A percentile compares a stretch with the other conserved stretches of the same genome.
Evolutionary conservation across 2,113 vertebrate species (phyloP).

Genomic region (Orthonyx spaldingii): DNA sequence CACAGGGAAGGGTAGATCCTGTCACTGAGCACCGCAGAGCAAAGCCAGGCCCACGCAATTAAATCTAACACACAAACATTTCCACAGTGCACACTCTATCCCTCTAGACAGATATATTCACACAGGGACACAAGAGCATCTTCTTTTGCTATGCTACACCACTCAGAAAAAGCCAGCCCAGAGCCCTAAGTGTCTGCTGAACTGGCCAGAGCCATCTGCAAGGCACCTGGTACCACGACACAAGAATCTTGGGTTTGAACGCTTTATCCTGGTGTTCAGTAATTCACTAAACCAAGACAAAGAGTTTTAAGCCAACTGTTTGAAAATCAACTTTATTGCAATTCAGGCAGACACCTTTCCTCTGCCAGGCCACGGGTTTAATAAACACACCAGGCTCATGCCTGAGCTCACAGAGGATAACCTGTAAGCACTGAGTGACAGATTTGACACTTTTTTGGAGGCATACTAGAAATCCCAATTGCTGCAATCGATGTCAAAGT

Average conservation of each 20-base stretch:
- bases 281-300: constrained; percentile 1
- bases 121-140: not conserved
- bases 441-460: constrained; percentile 25
- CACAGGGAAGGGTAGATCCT: not conserved
- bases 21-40: not conserved
- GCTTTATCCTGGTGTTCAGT: not conserved
- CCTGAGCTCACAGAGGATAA: constrained; percentile 35
- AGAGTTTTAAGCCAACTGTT: not conserved
- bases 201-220: not conserved
- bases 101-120: not conserved
- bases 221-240: not conserved
- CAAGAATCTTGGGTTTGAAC: not conserved
- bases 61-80: not conserved
- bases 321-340: not conserved
- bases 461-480: constrained; percentile 22
- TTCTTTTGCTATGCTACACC: not conserved
- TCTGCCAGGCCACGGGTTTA: not conserved
- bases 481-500: not conserved
- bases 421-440: constrained; percentile 32
- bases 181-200: not conserved
- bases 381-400: constrained; percentile 28
- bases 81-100: not conserved
- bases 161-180: not conserved
- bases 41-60: accelerated
- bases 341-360: not conserved